Evolutionary conservation across 37 sponge, comb jelly and placozoan genomes (phyloP).

Genomic region (Geodia barretti): DNA sequence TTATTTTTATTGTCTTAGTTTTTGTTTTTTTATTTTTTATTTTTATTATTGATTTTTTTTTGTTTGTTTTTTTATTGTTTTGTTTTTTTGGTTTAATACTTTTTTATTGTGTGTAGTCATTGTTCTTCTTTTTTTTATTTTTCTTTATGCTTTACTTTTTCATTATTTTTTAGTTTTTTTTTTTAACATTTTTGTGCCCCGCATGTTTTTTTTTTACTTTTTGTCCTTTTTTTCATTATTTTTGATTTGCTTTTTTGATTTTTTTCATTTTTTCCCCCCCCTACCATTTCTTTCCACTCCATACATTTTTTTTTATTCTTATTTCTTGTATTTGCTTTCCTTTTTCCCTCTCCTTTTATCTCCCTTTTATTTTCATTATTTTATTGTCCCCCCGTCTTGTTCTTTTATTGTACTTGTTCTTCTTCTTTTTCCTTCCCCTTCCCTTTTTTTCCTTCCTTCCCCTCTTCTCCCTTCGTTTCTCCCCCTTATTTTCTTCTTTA

Average conservation of each 20-base stretch:
- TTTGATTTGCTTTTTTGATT: not conserved
- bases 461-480: slow-evolving; percentile 3
- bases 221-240: not conserved
- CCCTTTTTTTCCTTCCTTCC: not conserved
- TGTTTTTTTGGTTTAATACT: not conserved
- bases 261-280: slow-evolving; percentile 5
- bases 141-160: not conserved
- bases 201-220: not conserved
- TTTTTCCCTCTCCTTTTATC: slow-evolving; percentile 41
- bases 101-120: not conserved
- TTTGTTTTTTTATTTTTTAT: not conserved
- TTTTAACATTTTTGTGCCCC: not conserved
- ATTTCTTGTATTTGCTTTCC: not conserved
- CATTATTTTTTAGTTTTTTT: not conserved
- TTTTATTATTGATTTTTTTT: not conserved
- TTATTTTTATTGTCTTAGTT: not conserved
- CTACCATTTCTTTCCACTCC: slow-evolving; percentile 17
- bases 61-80: not conserved
- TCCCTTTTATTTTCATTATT: slow-evolving; percentile 25
- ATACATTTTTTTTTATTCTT: no score
- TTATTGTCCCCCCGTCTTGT: slow-evolving; percentile 2
- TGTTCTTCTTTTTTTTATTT: no score
- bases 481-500: not conserved
- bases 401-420: not conserved
- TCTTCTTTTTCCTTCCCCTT: not conserved